These are phyloP conservation scores for Theristicus caerulescens DNA, from an alignment of 2,113 vertebrate species.

Conservation along the genomic window DNA sequence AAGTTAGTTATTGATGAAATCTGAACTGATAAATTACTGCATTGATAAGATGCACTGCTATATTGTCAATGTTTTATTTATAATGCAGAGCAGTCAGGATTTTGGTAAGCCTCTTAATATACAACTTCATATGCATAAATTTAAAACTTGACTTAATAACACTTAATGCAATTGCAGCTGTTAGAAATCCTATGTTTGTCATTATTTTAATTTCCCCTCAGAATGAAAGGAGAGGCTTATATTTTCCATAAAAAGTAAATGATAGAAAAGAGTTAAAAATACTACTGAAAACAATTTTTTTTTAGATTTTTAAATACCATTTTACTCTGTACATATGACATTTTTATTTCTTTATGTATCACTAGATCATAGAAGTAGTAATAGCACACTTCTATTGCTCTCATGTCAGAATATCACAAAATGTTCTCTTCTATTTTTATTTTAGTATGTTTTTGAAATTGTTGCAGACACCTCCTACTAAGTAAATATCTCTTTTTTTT, in stretches of 20 bases:
- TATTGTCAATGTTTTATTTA: neutral
- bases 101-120: neutral
- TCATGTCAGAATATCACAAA: neutral
- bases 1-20: neutral
- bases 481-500: neutral
- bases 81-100: neutral
- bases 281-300: neutral
- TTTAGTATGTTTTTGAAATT: neutral
- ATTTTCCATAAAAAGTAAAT: neutral
- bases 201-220: neutral
- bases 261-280: neutral
- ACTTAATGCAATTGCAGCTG: neutral
- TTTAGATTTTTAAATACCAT: rapidly evolving
- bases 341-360: neutral
- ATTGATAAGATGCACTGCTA: neutral
- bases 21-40: neutral
- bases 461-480: neutral
- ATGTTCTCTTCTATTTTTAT: neutral
- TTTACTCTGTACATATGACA: neutral
- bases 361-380: too few relatives aligned
- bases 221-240: neutral
- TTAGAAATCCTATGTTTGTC: neutral
- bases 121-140: neutral
- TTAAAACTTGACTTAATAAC: neutral
- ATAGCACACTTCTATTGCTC: neutral